Conservation (phyloP, 1,140 invertebrate species). For the Anadara kagoshimensis region DNA sequence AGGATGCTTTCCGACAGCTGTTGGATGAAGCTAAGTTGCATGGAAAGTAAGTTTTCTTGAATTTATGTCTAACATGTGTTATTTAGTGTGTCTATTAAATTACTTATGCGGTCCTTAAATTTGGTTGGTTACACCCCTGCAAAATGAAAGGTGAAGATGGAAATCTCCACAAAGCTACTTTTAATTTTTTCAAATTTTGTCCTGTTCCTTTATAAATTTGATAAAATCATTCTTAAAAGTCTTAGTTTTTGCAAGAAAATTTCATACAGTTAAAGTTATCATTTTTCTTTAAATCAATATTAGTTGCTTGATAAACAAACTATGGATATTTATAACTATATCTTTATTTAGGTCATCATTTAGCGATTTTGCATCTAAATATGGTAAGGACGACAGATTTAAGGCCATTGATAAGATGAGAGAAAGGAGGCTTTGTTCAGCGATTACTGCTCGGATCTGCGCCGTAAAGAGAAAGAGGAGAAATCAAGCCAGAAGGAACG, state of each 20-base stretch:
- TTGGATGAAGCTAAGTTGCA: constrained; percentile 93
- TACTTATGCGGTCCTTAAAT: too few species aligned
- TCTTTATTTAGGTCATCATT: constrained; percentile 87
- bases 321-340: too few species aligned
- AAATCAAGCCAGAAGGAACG: constrained; percentile 92
- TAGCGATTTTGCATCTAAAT: constrained; percentile 94
- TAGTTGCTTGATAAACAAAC: neutral
- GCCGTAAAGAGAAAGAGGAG: constrained; percentile 95
- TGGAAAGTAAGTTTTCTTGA: constrained; percentile 84
- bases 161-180: too few species aligned
- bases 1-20: constrained; percentile 91
- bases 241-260: too few species aligned
- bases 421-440: constrained; percentile 97
- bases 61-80: neutral
- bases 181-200: too few species aligned
- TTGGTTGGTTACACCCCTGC: too few species aligned
- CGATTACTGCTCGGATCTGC: constrained; percentile 93
- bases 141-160: too few species aligned
- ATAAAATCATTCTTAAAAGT: too few species aligned
- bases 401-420: constrained; percentile 97
- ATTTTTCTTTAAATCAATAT: neutral
- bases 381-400: constrained; percentile 95
- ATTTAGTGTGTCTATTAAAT: neutral
- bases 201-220: too few species aligned
- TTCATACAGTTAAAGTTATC: too few species aligned